Evolutionary conservation across 2,888 invertebrate species (phyloP), one percentile per base, ranked within the genome.

Genomic region (Ecliptopera silaceata): DNA sequence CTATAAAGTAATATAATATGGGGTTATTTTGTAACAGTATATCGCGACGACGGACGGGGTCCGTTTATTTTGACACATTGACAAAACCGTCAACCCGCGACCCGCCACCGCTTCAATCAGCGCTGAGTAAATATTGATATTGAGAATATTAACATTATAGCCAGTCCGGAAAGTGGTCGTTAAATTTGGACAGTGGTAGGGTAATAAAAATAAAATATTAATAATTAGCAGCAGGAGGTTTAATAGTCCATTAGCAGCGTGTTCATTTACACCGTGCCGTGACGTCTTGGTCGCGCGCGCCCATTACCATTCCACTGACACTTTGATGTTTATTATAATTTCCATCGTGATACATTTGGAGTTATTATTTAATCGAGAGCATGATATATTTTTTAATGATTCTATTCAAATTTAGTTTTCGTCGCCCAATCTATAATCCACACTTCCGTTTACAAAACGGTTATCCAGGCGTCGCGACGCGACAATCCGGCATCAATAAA

Each of bases 191-290:
- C 78, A 77, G 81, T 77, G 77, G 75, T 68, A 26, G 65, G 71
- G 68, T 70, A 67, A 80, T 86, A 86, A 88, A 88, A 83, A 86
- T 84, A 84, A 86, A 88, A 86, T 87, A 88, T 88, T 82, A 86
- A 86, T 84, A 86, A 86, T 86, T 81, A 84, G 78, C 75, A 66
- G 77, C 75, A 75, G 77, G 71, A 81, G 80, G 81, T 84, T 66
- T 84, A 82, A 87, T 80, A 80, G 82, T 80, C 84, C 81, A 84
- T 87, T 86, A 82, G 80, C 62, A 75, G 64, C 74, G 75, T 74
- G 79, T 80, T 79, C 76, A 71, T 79, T 80, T 78, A 72, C 72
- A 72, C 72, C 61, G 61, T 56, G 68, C 59, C 66, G 64, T 64
- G 71, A 66, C 71, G 68, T 67, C 59, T 63, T 65, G 65, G 59